Conservation (phyloP, 2,888 invertebrate genomes). For the Philopedon plagiatum region DNA sequence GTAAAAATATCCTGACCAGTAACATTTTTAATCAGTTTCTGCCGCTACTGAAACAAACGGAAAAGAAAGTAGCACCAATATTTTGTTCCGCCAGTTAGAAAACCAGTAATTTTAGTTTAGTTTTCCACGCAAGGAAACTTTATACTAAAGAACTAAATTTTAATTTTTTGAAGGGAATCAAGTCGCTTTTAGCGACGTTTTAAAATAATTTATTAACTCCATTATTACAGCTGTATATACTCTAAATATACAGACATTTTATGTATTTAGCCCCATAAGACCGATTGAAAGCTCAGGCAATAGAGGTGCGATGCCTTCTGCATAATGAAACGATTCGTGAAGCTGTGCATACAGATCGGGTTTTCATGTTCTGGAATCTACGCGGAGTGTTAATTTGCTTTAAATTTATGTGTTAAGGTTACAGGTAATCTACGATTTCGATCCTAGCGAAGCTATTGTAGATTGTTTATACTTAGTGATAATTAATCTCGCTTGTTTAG, state of each 20-base stretch:
- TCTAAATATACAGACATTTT: neutral
- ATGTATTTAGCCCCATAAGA: conserved; percentile 22
- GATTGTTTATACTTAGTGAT: conserved; percentile 34
- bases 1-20: no score
- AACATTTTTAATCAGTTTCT: no score
- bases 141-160: no score
- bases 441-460: conserved; percentile 31
- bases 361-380: conserved; percentile 49
- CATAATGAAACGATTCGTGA: conserved; percentile 42
- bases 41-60: no score
- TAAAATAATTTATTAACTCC: neutral
- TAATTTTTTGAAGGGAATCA: no score
- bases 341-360: conserved; percentile 49
- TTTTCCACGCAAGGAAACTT: no score
- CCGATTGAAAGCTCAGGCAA: conserved; percentile 49
- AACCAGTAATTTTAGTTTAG: no score
- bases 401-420: conserved; percentile 48
- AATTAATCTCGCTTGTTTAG: conserved; percentile 37
- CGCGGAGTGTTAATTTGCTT: conserved; percentile 46
- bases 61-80: no score
- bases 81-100: no score
- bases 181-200: neutral
- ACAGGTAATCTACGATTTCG: conserved; percentile 45
- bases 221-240: neutral
- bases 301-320: conserved; percentile 45